Evolutionary conservation across 2,797 vertebrate genomes (phyloP).

Genomic region (Carcharodon carcharias): DNA sequence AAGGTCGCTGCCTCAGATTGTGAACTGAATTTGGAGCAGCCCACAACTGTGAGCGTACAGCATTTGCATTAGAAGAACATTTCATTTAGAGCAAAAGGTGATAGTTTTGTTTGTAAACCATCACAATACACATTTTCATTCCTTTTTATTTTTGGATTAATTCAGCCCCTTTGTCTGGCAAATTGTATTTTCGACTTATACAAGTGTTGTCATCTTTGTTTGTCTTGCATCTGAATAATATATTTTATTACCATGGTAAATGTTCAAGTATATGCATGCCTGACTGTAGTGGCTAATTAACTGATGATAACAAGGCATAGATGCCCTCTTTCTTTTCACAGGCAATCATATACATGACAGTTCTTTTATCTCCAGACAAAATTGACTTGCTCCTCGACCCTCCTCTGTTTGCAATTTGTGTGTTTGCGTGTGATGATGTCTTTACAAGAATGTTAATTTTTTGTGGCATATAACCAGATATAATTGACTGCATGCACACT

Average conservation of each 20-base stretch:
- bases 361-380: slow-evolving; percentile 67
- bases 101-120: slow-evolving; percentile 34
- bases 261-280: slow-evolving; percentile 51
- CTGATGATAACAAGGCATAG: slow-evolving; percentile 65
- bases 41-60: neutral
- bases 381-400: slow-evolving; percentile 68
- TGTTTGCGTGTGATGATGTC: slow-evolving; percentile 64
- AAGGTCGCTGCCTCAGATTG: slow-evolving; percentile 44
- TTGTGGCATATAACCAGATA: slow-evolving; percentile 57
- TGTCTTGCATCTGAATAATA: slow-evolving; percentile 60
- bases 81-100: slow-evolving; percentile 42
- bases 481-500: slow-evolving; percentile 64
- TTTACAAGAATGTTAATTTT: slow-evolving; percentile 65
- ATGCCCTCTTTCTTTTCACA: slow-evolving; percentile 63
- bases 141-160: slow-evolving; percentile 43
- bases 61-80: slow-evolving; percentile 42
- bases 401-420: slow-evolving; percentile 54
- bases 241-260: slow-evolving; percentile 66
- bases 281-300: slow-evolving; percentile 71
- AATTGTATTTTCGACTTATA: slow-evolving; percentile 46
- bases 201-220: slow-evolving; percentile 53
- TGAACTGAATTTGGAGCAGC: slow-evolving; percentile 43
- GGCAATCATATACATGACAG: slow-evolving; percentile 59
- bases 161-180: slow-evolving; percentile 47
- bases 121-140: neutral